Evolutionary conservation across 2,797 vertebrate genomes (phyloP).

Genomic region (Eremophila alpestris): DNA sequence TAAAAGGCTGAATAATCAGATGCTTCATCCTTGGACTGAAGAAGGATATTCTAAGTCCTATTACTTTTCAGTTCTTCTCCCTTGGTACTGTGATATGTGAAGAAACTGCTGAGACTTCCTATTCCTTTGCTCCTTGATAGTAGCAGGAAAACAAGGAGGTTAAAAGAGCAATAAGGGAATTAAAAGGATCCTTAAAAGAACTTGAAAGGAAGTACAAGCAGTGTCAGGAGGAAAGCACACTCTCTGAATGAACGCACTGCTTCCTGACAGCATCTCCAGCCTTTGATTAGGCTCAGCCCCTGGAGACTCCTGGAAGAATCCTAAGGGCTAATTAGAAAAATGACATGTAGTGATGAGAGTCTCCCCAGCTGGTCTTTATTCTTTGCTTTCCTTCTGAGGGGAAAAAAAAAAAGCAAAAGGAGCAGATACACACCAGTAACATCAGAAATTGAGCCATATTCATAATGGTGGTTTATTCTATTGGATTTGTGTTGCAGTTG

Average conservation of each 20-base stretch:
- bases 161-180: constrained; percentile 10
- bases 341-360: background rate
- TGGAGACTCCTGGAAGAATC: background rate
- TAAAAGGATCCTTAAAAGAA: constrained; percentile 8
- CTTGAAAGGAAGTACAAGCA: background rate
- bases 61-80: background rate
- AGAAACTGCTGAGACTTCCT: background rate
- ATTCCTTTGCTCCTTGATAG: background rate
- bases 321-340: constrained; percentile 30
- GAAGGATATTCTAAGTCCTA: background rate
- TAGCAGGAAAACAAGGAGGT: constrained; percentile 5
- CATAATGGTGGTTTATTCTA: background rate
- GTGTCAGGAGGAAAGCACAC: background rate
- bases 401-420: background rate
- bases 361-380: background rate
- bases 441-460: background rate
- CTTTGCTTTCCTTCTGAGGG: background rate
- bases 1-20: background rate
- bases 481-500: background rate
- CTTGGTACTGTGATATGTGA: background rate
- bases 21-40: background rate
- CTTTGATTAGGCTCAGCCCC: constrained; percentile 20
- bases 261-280: background rate
- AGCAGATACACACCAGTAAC: background rate
- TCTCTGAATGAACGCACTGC: background rate